Evolutionary conservation across 2,113 vertebrate species (phyloP), one percentile per base, ranked within the genome.

Genomic region (Boulengeromyrus knoepffleri): DNA sequence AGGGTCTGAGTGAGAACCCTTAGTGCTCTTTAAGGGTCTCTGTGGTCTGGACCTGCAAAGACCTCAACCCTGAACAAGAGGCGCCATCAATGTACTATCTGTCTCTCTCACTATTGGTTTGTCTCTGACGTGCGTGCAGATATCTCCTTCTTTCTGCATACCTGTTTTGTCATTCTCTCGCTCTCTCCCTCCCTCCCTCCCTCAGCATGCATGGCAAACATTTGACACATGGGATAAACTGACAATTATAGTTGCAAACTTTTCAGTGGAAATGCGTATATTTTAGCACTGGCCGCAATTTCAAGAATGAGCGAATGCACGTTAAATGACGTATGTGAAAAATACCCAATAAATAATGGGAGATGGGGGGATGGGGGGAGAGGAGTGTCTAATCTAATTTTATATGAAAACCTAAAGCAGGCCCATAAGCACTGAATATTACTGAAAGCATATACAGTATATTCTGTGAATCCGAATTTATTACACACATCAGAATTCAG

Each of bases 401-500:
- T 17, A 19, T 36, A 36, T 53, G 47, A 56, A 83, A 89, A 39
- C n/a, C n/a, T 56, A 31, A 83, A 83, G 88, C 74, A 52, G 88
- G 39, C 50, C 36, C 36, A 84, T 80, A 89, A 89, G 49, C 70
- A 53, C 80, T 90, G 92, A 90, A 93, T 92, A 91, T 95, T 94
- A 94, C 93, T 95, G 95, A 94, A 89, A 92, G 66, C 93, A 93
- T 39, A 95, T 95, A 31, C 31, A 31, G 31, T 31, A 94, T 93
- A 92, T 91, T 93, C 93, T 93, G 94, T 93, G 95, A 95, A 96
- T 95, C 93, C 92, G 94, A 96, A 95, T 96, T 95, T 96, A 95
- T 95, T 95, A 95, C 95, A 36, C 49, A 87, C 85, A 87, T 87
- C 85, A 87, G 85, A 87, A 87, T 87, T 87, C 85, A 53, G n/a